Base-by-base conservation (phyloP, 2,797 vertebrate species). In the Trematomus bernacchii region DNA sequence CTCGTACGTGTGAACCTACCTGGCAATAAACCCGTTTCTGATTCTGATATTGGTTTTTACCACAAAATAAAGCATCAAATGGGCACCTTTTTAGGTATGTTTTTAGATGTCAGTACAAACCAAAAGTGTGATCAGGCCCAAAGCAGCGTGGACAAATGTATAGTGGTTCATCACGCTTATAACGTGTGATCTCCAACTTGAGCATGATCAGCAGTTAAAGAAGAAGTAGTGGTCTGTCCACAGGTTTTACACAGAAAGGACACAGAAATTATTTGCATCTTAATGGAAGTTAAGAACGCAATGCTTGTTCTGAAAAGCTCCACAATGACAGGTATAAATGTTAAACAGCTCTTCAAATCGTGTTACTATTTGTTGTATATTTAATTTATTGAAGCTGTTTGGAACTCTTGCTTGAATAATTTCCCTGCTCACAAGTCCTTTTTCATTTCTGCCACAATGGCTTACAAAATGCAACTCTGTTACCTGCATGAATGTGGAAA, bases 401-500 rank as follows among this genome's bases (percentile, higher is more conserved):
- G 50, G 33, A 57, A 68, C 1, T 66, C 8, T 50, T 46, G 1
- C 16, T 48, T 40, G 5, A 72, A 52, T 59, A 4, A 19, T 51
- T 70, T 63, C 19, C 18, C 10, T 37, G 10, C 54, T 47, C 18
- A 33, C 23, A 33, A 62, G 30, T 4, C 10, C 40, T 63, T 67
- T 64, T n/a, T 43, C 0, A 59, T 53, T 55, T 63, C 30, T 52
- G 23, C 42, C 33, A 48, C 30, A 40, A 43, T 4, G 12, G 60
- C 59, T 67, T 7, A 44, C 37, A 66, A 66, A 57, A 42, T 65
- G 59, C 16, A 27, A 30, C 57, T 84, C 10, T 46, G 80, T 46
- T 86, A 91, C 91, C 90, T 92, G 85, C 67, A 64, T 75, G 76
- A 84, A 79, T 76, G 79, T 85, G 77, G 75, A 83, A 84, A 73